phyloP scores from a whole-genome alignment of 2,888 invertebrate genomes.

The Plebejus melissa region DNA sequence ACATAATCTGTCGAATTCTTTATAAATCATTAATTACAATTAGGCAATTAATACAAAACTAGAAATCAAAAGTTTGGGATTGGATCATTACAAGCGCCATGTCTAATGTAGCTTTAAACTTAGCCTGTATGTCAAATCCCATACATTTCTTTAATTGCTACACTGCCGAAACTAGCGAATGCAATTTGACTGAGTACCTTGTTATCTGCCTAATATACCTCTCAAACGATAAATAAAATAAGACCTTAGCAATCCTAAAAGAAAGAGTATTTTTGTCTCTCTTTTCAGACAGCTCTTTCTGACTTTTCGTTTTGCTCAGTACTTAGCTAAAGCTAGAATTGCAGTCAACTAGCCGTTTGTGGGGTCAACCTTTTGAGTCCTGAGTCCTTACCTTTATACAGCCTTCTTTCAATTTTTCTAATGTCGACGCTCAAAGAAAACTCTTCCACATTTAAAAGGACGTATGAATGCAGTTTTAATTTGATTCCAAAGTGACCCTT shows the following conservation, averaged over 20 bases:
- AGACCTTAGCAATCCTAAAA: background rate
- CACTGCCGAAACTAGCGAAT: background rate
- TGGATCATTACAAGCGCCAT: too few species aligned
- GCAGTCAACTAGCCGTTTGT: conserved; percentile 14
- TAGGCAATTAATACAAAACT: too few species aligned
- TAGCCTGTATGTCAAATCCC: background rate
- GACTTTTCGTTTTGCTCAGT: background rate
- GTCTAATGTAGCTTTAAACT: too few species aligned
- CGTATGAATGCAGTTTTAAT: background rate
- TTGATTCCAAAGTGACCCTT: conserved; percentile 3
- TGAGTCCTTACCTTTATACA: conserved; percentile 20
- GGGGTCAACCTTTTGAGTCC: conserved; percentile 17
- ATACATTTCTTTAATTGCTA: background rate
- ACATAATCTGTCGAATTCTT: too few species aligned
- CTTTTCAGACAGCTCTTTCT: background rate
- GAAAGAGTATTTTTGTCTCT: background rate
- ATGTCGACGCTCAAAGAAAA: conserved; percentile 9
- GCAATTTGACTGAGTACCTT: background rate
- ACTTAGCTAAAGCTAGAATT: background rate
- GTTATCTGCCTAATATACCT: background rate
- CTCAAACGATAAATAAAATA: background rate
- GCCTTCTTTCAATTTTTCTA: conserved; percentile 12
- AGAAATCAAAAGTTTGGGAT: too few species aligned
- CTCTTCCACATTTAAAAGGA: conserved; percentile 1
- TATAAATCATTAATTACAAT: too few species aligned